Percentiles rank a stretch among this genome's conserved stretches.
These are phyloP conservation scores for Pachypeltis micranthus DNA, from an alignment of 1,140 invertebrate genomes.

Conservation along the genomic window DNA sequence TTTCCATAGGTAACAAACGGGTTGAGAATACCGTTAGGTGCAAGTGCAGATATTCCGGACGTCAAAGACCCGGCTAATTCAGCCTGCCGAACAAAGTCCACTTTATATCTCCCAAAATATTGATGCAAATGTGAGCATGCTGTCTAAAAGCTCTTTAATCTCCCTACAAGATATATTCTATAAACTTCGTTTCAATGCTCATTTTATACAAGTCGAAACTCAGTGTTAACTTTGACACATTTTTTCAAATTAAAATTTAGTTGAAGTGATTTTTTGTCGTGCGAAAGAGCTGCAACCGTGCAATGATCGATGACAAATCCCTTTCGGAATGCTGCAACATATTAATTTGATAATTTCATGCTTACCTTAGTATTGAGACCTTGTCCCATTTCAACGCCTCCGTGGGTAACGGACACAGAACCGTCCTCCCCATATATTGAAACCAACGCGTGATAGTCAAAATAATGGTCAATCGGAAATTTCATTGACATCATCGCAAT, in stretches of 20 bases:
- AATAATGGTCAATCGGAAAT: slow-evolving; percentile 56
- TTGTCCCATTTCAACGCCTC: slow-evolving; percentile 92
- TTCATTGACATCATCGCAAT: slow-evolving; percentile 73
- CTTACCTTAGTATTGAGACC: slow-evolving; percentile 80
- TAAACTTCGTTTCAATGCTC: too few species aligned
- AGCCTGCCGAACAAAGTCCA: too few species aligned
- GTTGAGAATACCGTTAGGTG: too few species aligned
- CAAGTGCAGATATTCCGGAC: too few species aligned
- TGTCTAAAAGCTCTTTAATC: too few species aligned
- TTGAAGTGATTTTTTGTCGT: slow-evolving; percentile 35
- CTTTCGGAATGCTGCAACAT: neutral
- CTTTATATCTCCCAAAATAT: neutral
- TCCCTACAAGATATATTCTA: too few species aligned
- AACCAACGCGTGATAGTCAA: slow-evolving; percentile 77
- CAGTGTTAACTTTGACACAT: neutral
- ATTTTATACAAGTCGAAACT: too few species aligned
- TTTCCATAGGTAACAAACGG: too few species aligned
- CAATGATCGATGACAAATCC: too few species aligned
- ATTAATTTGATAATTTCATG: neutral
- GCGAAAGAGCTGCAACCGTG: neutral
- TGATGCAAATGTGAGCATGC: neutral
- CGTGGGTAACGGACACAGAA: slow-evolving; percentile 76
- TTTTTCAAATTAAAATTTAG: neutral
- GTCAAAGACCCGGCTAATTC: too few species aligned
- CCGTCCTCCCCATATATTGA: slow-evolving; percentile 79